phyloP scores from a whole-genome alignment of 2,113 vertebrate genomes.

The Sturnira hondurensis region DNA sequence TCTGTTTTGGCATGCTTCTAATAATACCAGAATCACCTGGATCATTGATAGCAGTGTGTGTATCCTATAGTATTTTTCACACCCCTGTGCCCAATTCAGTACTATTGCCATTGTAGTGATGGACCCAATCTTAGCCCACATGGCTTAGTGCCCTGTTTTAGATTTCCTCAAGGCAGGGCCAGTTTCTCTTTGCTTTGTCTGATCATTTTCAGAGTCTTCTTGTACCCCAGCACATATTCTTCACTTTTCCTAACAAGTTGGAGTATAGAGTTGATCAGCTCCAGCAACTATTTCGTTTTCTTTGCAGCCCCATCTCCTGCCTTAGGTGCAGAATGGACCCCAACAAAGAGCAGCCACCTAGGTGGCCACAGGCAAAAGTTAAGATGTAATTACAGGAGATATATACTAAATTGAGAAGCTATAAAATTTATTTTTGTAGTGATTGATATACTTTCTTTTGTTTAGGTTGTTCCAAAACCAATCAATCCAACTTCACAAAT shows the following conservation, averaged over 20 bases:
- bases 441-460: not conserved
- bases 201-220: not conserved
- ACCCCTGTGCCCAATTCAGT: not conserved
- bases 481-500: conserved; percentile 89
- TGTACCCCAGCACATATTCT: not conserved
- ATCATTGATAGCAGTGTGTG: not conserved
- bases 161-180: not conserved
- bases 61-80: not conserved
- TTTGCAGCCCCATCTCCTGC: not conserved
- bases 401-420: not conserved
- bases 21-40: not conserved
- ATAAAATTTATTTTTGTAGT: not conserved
- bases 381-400: not conserved
- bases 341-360: not conserved
- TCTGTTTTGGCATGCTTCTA: not conserved
- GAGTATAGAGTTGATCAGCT: not conserved
- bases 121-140: not conserved
- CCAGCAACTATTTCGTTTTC: not conserved
- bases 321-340: not conserved
- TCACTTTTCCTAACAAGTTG: not conserved
- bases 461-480: conserved; percentile 91
- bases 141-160: not conserved
- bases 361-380: not conserved
- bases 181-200: not conserved
- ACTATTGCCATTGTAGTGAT: not conserved